phyloP scores from a whole-genome alignment of 2,113 vertebrate genomes.

The Apaloderma vittatum region DNA sequence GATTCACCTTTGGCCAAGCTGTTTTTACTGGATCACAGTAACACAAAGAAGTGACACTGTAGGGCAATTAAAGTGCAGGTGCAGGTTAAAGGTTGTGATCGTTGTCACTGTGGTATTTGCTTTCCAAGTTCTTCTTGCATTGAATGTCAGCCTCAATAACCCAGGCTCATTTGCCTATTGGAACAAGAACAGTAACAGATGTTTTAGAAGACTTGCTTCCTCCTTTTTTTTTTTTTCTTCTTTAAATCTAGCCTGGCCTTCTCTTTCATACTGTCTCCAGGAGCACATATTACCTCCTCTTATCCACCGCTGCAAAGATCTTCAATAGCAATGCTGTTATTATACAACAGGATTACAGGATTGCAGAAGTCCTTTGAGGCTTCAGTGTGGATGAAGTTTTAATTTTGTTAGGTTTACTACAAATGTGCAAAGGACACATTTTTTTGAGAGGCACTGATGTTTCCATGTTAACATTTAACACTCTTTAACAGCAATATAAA shows the following conservation, averaged over 20 bases:
- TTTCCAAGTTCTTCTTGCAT: background rate
- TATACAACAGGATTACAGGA: background rate
- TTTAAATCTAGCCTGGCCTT: background rate
- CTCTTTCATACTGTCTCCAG: background rate
- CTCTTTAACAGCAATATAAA: background rate
- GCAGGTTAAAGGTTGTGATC: background rate
- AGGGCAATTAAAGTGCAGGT: background rate
- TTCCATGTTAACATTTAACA: background rate
- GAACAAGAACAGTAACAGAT: background rate
- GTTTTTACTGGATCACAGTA: background rate
- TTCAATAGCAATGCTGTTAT: background rate
- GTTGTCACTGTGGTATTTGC: background rate
- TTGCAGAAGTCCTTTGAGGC: background rate
- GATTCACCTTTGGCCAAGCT: background rate
- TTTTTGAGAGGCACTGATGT: background rate
- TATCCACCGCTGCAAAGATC: background rate
- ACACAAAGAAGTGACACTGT: background rate
- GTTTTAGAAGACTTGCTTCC: background rate
- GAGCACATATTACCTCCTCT: background rate
- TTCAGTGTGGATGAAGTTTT: background rate
- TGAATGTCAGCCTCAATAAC: background rate
- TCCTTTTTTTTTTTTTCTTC: background rate
- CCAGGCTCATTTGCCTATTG: background rate
- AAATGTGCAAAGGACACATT: background rate
- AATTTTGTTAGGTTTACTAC: background rate